Evolutionary conservation across 1,140 invertebrate species (phyloP), one percentile per base, ranked within the genome.

Genomic region (Bombus waltoni): DNA sequence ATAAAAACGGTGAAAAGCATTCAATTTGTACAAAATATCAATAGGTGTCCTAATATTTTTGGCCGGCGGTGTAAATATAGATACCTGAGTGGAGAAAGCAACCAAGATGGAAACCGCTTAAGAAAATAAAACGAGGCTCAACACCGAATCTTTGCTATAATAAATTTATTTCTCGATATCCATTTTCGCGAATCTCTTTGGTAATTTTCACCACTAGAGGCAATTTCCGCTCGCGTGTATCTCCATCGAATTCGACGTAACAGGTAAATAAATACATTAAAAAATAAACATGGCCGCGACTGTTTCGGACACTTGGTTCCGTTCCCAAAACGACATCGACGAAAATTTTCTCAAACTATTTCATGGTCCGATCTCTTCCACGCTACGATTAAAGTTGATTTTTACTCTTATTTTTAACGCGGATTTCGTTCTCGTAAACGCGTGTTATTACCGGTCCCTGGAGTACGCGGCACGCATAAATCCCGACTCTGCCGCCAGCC

Each of bases 211-310:
- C 6, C 59, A 22, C 15, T 25, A 57, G 35, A 22, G 5, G 59
- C 22, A 89, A 85, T 85, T 78, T 62, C 42, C 42, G 28, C n/a
- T 57, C 38, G 40, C 74, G 53, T 57, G 81, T 47, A 13, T 28
- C 1, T 40, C 6, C 38, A 53, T 73, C 66, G 72, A 53, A 74
- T 15, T 76, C 47, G 81, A 32, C 85, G 62, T 70, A 57, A 47
- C 25, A 42, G 68, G 68, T 85, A 88, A 90, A 88, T 89, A 90
- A 90, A 89, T 87, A 76, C 71, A n/a, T 81, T 86, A 38, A 71
- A 78, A 88, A 47, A 82, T 86, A 81, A 88, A 78, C 83, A 84
- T 32, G 35, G 28, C 47, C 18, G 32, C 32, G 10, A 28, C 1
- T 25, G n/a, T 35, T 18, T 66, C 62, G 2, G 40, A 81, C 59